These are phyloP conservation scores for Theonella swinhoei DNA, from an alignment of 37 sponge, comb jelly and placozoan genomes.

Conservation along the genomic window DNA sequence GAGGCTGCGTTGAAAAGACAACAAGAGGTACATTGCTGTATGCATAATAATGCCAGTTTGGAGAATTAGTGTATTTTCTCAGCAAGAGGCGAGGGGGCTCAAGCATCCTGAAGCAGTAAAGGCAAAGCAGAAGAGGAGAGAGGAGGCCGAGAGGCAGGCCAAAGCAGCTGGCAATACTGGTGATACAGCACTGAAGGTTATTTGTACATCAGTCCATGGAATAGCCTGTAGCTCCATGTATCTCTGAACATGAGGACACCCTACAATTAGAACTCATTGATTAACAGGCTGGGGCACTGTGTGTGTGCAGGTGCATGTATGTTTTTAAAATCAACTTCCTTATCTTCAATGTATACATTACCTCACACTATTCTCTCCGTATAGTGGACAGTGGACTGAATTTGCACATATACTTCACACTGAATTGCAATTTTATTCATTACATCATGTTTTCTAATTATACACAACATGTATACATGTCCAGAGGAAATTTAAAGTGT, in stretches of 20 bases:
- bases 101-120: slow-evolving; percentile 70
- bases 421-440: background rate
- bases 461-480: no score
- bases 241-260: no score
- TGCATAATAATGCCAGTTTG: background rate
- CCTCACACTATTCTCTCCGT: background rate
- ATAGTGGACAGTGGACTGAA: slow-evolving; percentile 12
- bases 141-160: slow-evolving; percentile 62
- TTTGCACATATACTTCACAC: no score
- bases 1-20: slow-evolving; percentile 62
- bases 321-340: background rate
- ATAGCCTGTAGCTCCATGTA: background rate
- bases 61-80: background rate
- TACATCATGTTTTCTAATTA: background rate
- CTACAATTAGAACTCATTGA: no score
- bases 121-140: slow-evolving; percentile 72
- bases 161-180: slow-evolving; percentile 1
- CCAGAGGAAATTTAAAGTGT: no score
- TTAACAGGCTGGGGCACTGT: no score
- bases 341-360: slow-evolving; percentile 5
- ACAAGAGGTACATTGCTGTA: slow-evolving; percentile 23
- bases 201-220: background rate
- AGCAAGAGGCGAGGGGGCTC: slow-evolving; percentile 63
- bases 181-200: slow-evolving; percentile 42
- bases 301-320: no score